Evolutionary conservation across 2,797 vertebrate species (phyloP).

Genomic region (Microtus obscurus): DNA sequence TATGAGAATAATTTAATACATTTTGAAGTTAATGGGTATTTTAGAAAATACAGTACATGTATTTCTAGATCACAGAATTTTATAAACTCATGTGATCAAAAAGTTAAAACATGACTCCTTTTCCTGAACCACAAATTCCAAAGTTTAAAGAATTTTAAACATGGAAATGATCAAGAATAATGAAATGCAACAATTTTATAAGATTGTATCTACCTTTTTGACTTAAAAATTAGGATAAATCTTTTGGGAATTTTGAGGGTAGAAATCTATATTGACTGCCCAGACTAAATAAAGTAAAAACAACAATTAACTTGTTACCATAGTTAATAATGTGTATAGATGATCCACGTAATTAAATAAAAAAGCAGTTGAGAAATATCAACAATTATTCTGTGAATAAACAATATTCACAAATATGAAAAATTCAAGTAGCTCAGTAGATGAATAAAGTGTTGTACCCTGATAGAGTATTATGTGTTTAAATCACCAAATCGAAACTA

Average conservation of each 20-base stretch:
- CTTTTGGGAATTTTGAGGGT: neutral
- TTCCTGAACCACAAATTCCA: neutral
- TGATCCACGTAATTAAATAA: neutral
- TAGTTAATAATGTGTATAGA: neutral
- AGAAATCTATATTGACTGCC: neutral
- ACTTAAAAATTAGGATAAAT: neutral
- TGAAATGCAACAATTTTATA: constrained; percentile 33
- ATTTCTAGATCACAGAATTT: neutral
- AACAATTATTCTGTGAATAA: neutral
- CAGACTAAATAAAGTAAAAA: neutral
- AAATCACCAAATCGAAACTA: neutral
- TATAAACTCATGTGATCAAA: constrained; percentile 5
- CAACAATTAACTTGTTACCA: neutral
- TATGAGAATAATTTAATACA: neutral
- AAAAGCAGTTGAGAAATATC: neutral
- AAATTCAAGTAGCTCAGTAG: neutral
- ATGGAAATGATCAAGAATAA: neutral
- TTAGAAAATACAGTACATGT: neutral
- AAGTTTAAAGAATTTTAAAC: constrained; percentile 20
- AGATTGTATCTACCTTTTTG: neutral
- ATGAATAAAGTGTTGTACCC: neutral
- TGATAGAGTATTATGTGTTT: constrained; percentile 4
- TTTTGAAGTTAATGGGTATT: neutral
- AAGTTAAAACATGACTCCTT: constrained; percentile 25
- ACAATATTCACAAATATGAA: neutral